These are phyloP conservation scores for Caenorhabditis virilis DNA, from an alignment of 2,888 invertebrate genomes.

Conservation along the genomic window DNA sequence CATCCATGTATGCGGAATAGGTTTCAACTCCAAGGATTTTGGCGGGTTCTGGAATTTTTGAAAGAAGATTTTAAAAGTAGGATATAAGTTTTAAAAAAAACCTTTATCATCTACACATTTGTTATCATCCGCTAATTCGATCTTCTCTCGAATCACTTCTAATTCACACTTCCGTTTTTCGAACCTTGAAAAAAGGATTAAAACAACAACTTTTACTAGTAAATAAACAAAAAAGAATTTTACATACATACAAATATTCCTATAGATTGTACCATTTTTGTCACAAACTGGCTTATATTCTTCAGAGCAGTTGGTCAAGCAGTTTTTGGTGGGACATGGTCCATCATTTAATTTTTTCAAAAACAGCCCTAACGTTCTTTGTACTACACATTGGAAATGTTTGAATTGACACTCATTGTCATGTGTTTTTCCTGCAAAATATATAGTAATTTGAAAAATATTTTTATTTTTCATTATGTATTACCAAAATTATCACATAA, in stretches of 20 bases:
- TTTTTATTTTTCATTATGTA: not conserved
- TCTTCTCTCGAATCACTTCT: conserved; percentile 19
- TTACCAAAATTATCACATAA: conserved; percentile 62
- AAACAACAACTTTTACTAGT: conserved; percentile 17
- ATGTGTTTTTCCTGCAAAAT: conserved; percentile 37
- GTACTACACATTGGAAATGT: conserved; percentile 29
- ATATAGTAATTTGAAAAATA: not conserved
- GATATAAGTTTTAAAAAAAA: too few relatives aligned
- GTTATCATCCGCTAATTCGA: conserved; percentile 28
- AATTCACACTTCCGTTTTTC: conserved; percentile 33
- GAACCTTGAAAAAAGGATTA: conserved; percentile 22
- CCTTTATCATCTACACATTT: too few relatives aligned
- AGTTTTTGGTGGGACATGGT: conserved; percentile 18
- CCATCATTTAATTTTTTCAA: conserved; percentile 26
- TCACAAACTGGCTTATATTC: conserved; percentile 55
- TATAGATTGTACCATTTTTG: conserved; percentile 47
- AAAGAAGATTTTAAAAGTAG: too few relatives aligned
- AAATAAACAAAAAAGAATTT: conserved; percentile 1
- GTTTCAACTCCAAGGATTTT: conserved; percentile 26
- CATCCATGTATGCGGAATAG: conserved; percentile 10
- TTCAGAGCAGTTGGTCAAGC: conserved; percentile 43
- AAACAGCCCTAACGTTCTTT: conserved; percentile 16
- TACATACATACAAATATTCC: conserved; percentile 53
- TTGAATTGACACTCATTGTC: conserved; percentile 40
- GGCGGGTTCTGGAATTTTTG: conserved; percentile 16